Base-by-base conservation (phyloP, 2,113 vertebrate species). In the Alosa alosa region DNA sequence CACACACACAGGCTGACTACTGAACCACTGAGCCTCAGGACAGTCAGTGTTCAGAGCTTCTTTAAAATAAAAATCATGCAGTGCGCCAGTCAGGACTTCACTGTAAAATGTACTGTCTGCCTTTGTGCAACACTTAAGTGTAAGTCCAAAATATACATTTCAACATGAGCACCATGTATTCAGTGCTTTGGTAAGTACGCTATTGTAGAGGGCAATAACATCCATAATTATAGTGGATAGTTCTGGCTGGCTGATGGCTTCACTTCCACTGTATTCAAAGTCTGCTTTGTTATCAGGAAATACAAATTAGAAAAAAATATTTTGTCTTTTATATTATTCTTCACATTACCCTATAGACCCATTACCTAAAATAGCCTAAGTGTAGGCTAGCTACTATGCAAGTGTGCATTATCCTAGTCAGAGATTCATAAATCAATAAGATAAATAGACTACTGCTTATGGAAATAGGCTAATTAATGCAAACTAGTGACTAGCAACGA, bases 1-100 rank as follows among this genome's bases (percentile, higher is more conserved):
- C 68, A 52, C 68, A 60, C 82, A 46, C 84, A 72, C 82, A 85
- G 82, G 84, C 87, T 44, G 4, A 85, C 88, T 47, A 55, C n/a
- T 82, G 46, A 84, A 81, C 85, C 52, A 44, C 11, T 82, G 45
- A 60, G 83, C 83, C 84, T 44, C 49, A 81, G 52, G 81, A 82
- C 82, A 81, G 81, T 81, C 72, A 49, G 47, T 49, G 47, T 11
- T 49, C 11, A 13, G 1, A 49, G 47, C 47, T 49, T 49, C 47
- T 20, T 20, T 20, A 60, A 60, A 60, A 52, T 52, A 17, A 60
- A 22, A 60, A 60, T 22, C 17, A 17, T 49, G 47, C 47, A 8
- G 50, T 52, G 11, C 17, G 13, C 17, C 11, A 52, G 50, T 2
- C 49, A 52, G 50, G 41, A 44, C 41, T 52, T 11, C 18, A 22